Evolutionary conservation across 2,797 vertebrate genomes (phyloP).

Genomic region (Leptoclinus maculatus): DNA sequence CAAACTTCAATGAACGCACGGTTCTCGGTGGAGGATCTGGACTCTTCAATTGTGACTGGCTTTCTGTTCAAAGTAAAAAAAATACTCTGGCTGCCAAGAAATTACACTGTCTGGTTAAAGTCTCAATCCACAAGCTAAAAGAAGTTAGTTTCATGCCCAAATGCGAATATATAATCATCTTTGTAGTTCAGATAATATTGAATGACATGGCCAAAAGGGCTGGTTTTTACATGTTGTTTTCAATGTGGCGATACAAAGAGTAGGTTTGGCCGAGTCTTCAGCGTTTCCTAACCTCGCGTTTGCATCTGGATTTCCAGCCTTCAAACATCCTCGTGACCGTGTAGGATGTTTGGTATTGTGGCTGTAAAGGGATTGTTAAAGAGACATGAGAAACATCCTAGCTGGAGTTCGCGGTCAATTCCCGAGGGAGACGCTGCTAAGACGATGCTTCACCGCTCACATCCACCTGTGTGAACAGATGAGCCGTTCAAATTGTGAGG

Average conservation of each 20-base stretch:
- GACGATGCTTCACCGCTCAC: conserved; percentile 35
- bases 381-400: conserved; percentile 48
- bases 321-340: conserved; percentile 16
- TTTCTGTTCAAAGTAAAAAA: conserved; percentile 54
- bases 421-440: conserved; percentile 24
- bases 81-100: conserved; percentile 36
- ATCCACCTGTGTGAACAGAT: conserved; percentile 70
- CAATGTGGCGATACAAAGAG: conserved; percentile 12
- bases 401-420: conserved; percentile 22
- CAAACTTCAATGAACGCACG: conserved; percentile 34
- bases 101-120: conserved; percentile 64
- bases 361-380: conserved; percentile 39
- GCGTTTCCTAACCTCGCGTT: conserved; percentile 46
- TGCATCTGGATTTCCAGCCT: conserved; percentile 39
- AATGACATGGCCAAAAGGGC: conserved; percentile 15
- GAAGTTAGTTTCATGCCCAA: conserved; percentile 27
- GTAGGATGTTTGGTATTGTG: conserved; percentile 39
- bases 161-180: conserved; percentile 51
- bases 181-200: conserved; percentile 35
- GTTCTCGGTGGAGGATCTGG: conserved; percentile 33
- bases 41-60: conserved; percentile 39
- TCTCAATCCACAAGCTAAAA: conserved; percentile 46
- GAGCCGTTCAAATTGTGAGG: conserved; percentile 65
- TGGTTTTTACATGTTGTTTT: conserved; percentile 11
- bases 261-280: neutral